Conservation (phyloP, 1,140 invertebrate species). For the Sycobia sp. region DNA sequence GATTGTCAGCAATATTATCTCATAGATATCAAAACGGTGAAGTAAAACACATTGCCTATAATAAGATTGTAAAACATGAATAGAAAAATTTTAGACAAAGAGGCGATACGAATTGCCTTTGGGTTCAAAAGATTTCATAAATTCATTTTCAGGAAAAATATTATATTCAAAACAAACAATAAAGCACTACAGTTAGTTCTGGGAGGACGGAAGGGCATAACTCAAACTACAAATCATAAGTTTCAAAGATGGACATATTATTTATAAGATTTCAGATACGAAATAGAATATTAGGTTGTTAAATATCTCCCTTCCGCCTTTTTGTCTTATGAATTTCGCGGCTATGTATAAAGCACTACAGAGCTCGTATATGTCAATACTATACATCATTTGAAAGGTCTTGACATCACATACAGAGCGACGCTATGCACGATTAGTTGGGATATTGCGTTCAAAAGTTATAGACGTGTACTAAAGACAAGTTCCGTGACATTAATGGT, state of each 20-base stretch:
- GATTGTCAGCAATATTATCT: slow-evolving; percentile 49
- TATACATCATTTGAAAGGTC: too few species aligned
- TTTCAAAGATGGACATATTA: slow-evolving; percentile 30
- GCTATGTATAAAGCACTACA: too few species aligned
- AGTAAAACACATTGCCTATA: slow-evolving; percentile 36
- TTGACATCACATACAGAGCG: too few species aligned
- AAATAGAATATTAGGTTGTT: too few species aligned
- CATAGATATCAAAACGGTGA: slow-evolving; percentile 44
- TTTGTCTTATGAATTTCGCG: too few species aligned
- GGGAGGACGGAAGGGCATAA: slow-evolving; percentile 38
- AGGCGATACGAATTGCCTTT: slow-evolving; percentile 56
- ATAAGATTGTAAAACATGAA: slow-evolving; percentile 51
- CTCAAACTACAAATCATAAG: slow-evolving; percentile 26
- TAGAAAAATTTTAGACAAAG: slow-evolving; percentile 59
- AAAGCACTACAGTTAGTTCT: slow-evolving; percentile 52
- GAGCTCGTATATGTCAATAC: too few species aligned
- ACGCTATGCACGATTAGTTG: too few species aligned
- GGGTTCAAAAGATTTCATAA: slow-evolving; percentile 54
- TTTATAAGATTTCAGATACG: slow-evolving; percentile 17
- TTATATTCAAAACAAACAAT: slow-evolving; percentile 53
- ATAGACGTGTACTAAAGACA: too few species aligned
- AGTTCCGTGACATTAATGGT: too few species aligned
- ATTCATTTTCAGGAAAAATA: slow-evolving; percentile 55
- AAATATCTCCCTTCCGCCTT: too few species aligned
- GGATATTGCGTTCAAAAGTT: too few species aligned